Evolutionary conservation across 2,797 vertebrate genomes (phyloP), one percentile per base, ranked within the genome.

Genomic region (Anolis apletophallus): DNA sequence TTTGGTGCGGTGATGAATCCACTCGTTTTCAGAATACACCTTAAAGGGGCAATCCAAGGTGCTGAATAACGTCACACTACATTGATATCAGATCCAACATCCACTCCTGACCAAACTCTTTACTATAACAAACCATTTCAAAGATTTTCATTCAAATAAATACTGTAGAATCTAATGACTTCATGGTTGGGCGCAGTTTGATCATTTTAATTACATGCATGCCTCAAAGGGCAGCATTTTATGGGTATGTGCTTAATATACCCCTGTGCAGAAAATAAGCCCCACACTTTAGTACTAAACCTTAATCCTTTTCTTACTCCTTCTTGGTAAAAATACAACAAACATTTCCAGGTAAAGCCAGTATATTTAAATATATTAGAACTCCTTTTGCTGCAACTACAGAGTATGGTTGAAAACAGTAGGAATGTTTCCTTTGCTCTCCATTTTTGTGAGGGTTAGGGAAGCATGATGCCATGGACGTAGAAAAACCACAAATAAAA

Each of bases 61-160:
- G 59, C 19, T 61, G 21, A 61, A 61, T 19, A 23, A 61, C 23
- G 61, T 29, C 40, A 21, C 61, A 64, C 23, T 9, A 1, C 61
- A 26, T 26, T 29, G 61, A 64, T 2, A 64, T 29, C 23, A 64
- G 61, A 64, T 26, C 8, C 61, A 64, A 64, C 2, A 64, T 12
- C 3, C 6, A 26, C 23, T 23, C 26, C 9, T 29, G 61, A 26
- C 26, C 29, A 64, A 64, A 64, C 40, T 52, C 34, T 80, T 21
- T 40, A 34, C 11, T 73, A 13, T 34, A 34, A 61, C 11, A n/a
- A 34, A 71, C 80, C 50, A 79, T 14, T 90, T 91, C 54, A 69
- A 12, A 32, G 7, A 85, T 29, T 71, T 17, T 85, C 85, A 83
- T 75, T 81, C 90, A 89, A 36, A 84, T 50, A 71, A 36, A 26